Evolutionary conservation across 2,113 vertebrate genomes (phyloP).

Genomic region (Takifugu bimaculatus): DNA sequence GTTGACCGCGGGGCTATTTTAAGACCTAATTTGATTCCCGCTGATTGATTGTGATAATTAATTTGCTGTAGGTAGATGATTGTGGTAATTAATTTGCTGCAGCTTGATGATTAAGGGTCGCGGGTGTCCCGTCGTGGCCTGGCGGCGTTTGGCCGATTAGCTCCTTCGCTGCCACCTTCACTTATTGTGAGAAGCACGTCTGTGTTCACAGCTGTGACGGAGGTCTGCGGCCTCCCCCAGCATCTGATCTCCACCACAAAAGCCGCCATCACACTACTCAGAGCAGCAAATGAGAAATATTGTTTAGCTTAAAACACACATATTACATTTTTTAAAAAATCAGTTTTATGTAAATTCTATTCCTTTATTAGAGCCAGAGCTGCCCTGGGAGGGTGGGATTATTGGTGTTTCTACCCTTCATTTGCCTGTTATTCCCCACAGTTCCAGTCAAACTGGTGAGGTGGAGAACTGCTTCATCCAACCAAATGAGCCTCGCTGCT

Average conservation of each 20-base stretch:
- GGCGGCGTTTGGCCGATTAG: slow-evolving; percentile 65
- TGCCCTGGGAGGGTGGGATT: slow-evolving; percentile 37
- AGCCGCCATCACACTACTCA: not conserved
- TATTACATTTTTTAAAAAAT: not conserved
- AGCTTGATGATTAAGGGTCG: slow-evolving; percentile 68
- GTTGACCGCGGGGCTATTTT: slow-evolving; percentile 69
- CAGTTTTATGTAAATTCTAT: slow-evolving; percentile 39
- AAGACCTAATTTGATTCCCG: slow-evolving; percentile 64
- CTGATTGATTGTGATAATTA: slow-evolving; percentile 75
- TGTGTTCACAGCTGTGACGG: slow-evolving; percentile 40
- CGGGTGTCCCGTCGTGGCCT: slow-evolving; percentile 61
- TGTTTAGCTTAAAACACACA: not conserved
- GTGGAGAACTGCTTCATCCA: slow-evolving; percentile 57
- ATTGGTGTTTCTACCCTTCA: slow-evolving; percentile 61
- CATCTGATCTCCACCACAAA: slow-evolving; percentile 16
- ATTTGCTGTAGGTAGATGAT: slow-evolving; percentile 72
- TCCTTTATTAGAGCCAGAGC: slow-evolving; percentile 18
- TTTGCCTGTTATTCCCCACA: slow-evolving; percentile 60
- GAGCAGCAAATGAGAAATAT: slow-evolving; percentile 4
- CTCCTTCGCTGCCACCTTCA: slow-evolving; percentile 60
- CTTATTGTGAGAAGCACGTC: slow-evolving; percentile 54
- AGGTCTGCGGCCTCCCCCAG: slow-evolving; percentile 13
- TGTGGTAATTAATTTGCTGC: slow-evolving; percentile 73
- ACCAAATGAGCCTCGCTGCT: slow-evolving; percentile 65
- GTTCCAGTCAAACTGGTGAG: slow-evolving; percentile 51